Conservation (phyloP, 2,113 vertebrate species). For the Hemicordylus capensis region DNA sequence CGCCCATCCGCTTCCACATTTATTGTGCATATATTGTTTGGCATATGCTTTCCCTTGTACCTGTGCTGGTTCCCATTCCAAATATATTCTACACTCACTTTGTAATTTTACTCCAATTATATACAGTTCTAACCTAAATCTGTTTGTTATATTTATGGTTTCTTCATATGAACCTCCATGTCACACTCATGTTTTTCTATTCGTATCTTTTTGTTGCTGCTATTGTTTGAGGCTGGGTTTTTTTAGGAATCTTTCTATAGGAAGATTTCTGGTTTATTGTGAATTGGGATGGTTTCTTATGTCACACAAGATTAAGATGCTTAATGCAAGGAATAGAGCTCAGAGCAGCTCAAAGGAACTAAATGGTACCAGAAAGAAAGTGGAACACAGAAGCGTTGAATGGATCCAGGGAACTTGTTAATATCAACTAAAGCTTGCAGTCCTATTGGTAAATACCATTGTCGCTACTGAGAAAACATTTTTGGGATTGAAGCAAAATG, state of each 20-base stretch:
- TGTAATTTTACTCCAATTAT: not conserved
- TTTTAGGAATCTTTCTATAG: not conserved
- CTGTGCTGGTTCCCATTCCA: not conserved
- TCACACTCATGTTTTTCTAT: not conserved
- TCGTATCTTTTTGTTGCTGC: fast-evolving
- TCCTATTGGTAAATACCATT: slow-evolving; percentile 10
- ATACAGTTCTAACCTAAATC: not conserved
- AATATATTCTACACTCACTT: not conserved
- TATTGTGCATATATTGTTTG: not conserved
- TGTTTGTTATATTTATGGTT: not conserved
- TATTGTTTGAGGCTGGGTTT: not conserved
- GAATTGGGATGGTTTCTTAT: slow-evolving; percentile 32
- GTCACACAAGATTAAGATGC: not conserved
- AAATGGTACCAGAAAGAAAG: not conserved
- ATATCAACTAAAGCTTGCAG: not conserved
- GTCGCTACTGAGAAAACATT: slow-evolving; percentile 21
- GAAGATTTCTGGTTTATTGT: slow-evolving; percentile 22
- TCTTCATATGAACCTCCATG: not conserved
- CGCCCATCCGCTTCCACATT: not conserved
- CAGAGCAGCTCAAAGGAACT: not conserved
- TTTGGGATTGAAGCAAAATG: not conserved
- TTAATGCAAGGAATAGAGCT: not conserved
- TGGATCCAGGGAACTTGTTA: not conserved
- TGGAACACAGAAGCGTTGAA: not conserved
- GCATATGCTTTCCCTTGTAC: not conserved